phyloP scores from a whole-genome alignment of 2,797 vertebrate genomes.

The Anas acuta region DNA sequence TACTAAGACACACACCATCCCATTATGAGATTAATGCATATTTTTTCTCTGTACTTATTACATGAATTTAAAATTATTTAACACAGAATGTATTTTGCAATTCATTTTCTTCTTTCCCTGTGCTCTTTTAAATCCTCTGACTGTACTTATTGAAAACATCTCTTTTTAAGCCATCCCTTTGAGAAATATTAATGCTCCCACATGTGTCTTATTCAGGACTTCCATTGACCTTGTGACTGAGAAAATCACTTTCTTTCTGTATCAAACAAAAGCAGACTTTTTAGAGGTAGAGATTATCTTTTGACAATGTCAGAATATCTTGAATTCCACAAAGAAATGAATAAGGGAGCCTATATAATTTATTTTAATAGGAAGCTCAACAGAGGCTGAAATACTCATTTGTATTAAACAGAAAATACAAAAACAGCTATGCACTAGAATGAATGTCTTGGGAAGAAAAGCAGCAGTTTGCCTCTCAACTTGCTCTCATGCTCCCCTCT shows the following conservation, averaged over 20 bases:
- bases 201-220: neutral
- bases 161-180: neutral
- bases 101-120: neutral
- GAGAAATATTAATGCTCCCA: conserved; percentile 5
- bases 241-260: neutral
- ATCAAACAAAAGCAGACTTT: neutral
- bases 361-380: conserved; percentile 17
- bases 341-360: neutral
- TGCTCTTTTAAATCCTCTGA: neutral
- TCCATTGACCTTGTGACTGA: conserved; percentile 17
- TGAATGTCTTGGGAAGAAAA: neutral
- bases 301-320: neutral
- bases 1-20: neutral
- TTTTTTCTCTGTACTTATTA: neutral
- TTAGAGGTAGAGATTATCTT: neutral
- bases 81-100: neutral
- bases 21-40: neutral
- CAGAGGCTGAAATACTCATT: conserved; percentile 4
- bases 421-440: neutral
- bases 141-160: neutral
- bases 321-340: neutral
- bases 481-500: neutral
- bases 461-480: neutral
- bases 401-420: neutral
- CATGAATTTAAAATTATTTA: neutral